Conservation (phyloP, 2,888 invertebrate genomes). For the Fabriciana adippe region DNA sequence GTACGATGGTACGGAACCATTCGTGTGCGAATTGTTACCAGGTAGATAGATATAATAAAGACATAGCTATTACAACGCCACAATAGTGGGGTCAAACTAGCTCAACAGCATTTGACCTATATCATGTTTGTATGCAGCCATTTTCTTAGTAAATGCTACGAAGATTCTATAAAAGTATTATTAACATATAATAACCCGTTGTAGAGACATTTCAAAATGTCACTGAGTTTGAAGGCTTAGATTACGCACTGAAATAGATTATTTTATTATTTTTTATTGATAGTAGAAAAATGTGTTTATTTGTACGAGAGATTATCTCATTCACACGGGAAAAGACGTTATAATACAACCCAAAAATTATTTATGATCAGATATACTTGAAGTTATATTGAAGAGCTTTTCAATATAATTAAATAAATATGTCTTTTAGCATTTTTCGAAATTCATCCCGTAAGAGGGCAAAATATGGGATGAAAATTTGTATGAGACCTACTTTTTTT, state of each 20-base stretch:
- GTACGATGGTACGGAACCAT: too few species aligned
- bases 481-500: too few species aligned
- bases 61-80: constrained; percentile 27
- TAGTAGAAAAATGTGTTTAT: too few species aligned
- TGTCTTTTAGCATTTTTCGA: too few species aligned
- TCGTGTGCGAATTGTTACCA: constrained; percentile 15
- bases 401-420: too few species aligned
- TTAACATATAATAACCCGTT: background rate
- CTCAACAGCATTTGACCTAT: constrained; percentile 42
- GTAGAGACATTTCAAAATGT: constrained; percentile 1
- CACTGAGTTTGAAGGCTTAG: background rate
- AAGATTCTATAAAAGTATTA: constrained; percentile 14
- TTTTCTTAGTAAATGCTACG: constrained; percentile 28
- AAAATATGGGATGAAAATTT: too few species aligned
- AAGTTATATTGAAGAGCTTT: too few species aligned
- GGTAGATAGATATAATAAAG: constrained; percentile 29
- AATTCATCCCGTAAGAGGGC: too few species aligned
- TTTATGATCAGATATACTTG: too few species aligned
- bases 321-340: too few species aligned
- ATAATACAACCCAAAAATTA: too few species aligned
- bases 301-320: too few species aligned
- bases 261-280: background rate
- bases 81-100: constrained; percentile 40
- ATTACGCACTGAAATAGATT: background rate
- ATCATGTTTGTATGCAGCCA: constrained; percentile 34